phyloP scores from a whole-genome alignment of 2,113 vertebrate genomes.

The Nothocercus nigrocapillus region DNA sequence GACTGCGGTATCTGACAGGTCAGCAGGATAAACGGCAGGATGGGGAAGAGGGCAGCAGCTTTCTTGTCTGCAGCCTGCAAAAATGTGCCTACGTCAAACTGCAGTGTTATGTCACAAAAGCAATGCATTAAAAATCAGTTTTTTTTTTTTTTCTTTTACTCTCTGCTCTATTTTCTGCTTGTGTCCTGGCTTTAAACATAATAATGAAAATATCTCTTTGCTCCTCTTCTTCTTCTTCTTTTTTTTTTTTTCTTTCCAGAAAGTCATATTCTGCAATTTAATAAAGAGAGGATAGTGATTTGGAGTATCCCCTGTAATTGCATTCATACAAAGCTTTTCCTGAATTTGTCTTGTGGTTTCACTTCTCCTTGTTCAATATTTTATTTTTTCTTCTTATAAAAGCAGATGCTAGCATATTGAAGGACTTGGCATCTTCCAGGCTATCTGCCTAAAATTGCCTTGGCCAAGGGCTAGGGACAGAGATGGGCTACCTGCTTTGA shows the following conservation, averaged over 20 bases:
- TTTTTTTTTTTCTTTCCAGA: not conserved
- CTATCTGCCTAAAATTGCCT: not conserved
- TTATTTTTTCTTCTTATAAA: not conserved
- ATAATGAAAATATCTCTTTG: not conserved
- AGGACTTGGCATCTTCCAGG: not conserved
- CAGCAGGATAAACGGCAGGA: not conserved
- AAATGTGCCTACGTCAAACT: not conserved
- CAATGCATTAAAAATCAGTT: not conserved
- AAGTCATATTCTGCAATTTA: not conserved
- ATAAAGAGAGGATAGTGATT: not conserved
- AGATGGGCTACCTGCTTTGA: not conserved
- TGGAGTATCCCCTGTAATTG: not conserved
- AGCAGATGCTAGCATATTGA: not conserved
- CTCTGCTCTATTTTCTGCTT: not conserved
- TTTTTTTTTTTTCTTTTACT: not conserved
- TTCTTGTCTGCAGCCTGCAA: not conserved
- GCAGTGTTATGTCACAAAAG: not conserved
- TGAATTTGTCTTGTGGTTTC: not conserved
- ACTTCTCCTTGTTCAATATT: not conserved
- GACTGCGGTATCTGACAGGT: not conserved
- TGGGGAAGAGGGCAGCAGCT: not conserved
- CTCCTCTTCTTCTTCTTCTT: not conserved
- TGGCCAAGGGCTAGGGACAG: not conserved
- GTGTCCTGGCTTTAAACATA: not conserved
- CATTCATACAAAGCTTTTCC: not conserved